These are phyloP conservation scores for Actenoides lindsayi DNA, from an alignment of 2,113 vertebrate genomes.

Conservation along the genomic window DNA sequence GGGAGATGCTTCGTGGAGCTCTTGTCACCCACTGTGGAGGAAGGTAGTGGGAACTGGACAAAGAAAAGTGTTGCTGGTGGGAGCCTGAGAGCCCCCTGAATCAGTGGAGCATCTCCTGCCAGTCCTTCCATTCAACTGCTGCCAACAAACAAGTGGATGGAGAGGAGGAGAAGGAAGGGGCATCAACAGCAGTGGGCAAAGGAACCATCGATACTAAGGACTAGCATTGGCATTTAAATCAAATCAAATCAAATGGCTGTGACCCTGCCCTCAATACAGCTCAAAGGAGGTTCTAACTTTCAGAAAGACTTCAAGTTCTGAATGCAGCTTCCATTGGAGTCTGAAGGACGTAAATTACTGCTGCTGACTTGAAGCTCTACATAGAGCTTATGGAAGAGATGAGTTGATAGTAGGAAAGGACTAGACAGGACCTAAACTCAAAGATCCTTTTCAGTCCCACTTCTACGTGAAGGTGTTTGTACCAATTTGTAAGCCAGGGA, in stretches of 20 bases:
- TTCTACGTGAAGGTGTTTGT: rapidly evolving
- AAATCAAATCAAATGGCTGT: neutral
- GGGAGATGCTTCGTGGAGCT: neutral
- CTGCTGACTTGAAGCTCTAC: neutral
- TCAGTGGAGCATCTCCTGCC: too few species aligned
- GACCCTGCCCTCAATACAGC: neutral
- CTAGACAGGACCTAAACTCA: neutral
- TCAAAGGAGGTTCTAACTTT: neutral
- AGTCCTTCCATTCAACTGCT: too few species aligned
- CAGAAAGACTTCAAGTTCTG: neutral
- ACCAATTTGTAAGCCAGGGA: neutral
- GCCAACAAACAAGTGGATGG: neutral
- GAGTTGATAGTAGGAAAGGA: neutral
- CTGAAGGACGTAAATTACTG: neutral
- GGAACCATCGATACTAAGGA: neutral
- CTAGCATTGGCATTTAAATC: neutral
- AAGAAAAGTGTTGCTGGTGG: neutral
- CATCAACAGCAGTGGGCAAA: neutral
- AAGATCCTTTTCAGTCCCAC: neutral
- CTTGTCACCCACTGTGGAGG: neutral
- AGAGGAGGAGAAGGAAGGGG: neutral
- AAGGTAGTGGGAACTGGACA: neutral
- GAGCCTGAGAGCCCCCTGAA: neutral
- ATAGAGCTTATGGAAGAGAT: neutral
- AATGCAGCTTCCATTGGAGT: neutral